Evolutionary conservation across 2,797 vertebrate genomes (phyloP), one percentile per base, ranked within the genome.

Genomic region (Numenius phaeopus): DNA sequence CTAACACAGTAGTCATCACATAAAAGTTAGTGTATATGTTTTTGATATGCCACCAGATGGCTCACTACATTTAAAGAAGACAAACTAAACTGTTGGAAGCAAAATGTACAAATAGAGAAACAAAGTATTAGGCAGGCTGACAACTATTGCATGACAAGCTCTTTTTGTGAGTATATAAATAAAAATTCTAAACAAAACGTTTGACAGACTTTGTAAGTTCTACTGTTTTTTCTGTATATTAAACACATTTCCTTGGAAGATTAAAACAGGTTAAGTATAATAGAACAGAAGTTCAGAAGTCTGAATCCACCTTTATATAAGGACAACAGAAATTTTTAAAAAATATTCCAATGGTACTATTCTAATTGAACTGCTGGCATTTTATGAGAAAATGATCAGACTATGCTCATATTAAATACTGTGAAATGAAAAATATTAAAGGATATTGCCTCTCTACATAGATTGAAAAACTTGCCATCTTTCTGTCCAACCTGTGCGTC

Each of bases 41-140:
- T 97, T 40, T 62, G 52, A 69, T 83, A 64, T 55, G 58, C 88
- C 92, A 97, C 81, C 87, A 95, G 92, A 91, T 94, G 79, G 88
- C 69, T 93, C 72, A 80, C 73, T 83, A 30, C 21, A 70, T 75
- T 80, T 88, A 84, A 88, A 3, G 3, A 55, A 46, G 39, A 82
- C 13, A 86, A 90, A 91, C 19, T 30, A 37, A 82, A 49, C 9
- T 37, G 32, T 2, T 55, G n/a, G 57, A 93, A 83, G 44, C 73
- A 82, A 87, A 77, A 54, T 1, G 8, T 46, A 75, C 16, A 50
- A 55, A 83, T 4, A 58, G 10, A 82, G 40, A 87, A 71, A 81
- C 3, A 32, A 47, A 83, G 23, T 27, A 44, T 47, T 57, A 61
- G 32, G 22, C 18, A 87, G 37, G 39, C 30, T 87, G 39, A 46